Percentiles rank a stretch among this genome's conserved stretches.
Evolutionary conservation across 2,113 vertebrate genomes (phyloP).

Genomic region (Melanerpes formicivorus): DNA sequence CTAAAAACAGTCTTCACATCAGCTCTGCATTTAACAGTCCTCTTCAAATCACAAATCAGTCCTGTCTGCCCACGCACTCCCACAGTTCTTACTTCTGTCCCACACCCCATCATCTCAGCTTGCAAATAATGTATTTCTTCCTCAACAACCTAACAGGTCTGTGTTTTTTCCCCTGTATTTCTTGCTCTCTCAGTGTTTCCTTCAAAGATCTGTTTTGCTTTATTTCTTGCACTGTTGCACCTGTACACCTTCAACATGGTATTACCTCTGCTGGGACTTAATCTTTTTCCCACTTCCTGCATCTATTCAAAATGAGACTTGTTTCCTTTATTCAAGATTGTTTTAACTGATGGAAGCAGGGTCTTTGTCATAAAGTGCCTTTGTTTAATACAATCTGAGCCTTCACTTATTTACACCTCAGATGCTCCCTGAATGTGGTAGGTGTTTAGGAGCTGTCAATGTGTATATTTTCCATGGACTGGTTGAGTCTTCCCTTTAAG

Average conservation of each 20-base stretch:
- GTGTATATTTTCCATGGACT: background rate
- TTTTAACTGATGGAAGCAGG: background rate
- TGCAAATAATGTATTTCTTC: background rate
- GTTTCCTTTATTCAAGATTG: background rate
- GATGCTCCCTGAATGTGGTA: background rate
- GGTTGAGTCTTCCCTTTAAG: background rate
- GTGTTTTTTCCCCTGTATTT: background rate
- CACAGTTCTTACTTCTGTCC: background rate
- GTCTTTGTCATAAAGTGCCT: background rate
- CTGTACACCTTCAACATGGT: accelerated
- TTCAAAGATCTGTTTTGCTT: background rate
- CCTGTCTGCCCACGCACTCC: background rate
- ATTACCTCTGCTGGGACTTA: background rate
- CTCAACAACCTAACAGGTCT: background rate
- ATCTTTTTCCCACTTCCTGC: background rate
- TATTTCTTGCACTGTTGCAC: accelerated
- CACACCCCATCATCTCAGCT: background rate
- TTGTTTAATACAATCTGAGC: background rate
- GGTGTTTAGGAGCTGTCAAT: background rate
- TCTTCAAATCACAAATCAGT: background rate
- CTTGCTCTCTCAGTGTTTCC: background rate
- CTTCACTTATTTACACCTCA: background rate
- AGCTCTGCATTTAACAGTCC: background rate
- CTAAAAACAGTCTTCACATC: background rate
- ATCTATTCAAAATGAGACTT: background rate